Percentiles rank a stretch among this genome's conserved stretches.
phyloP scores from a whole-genome alignment of 2,113 vertebrate species.

The Polyodon spathula region DNA sequence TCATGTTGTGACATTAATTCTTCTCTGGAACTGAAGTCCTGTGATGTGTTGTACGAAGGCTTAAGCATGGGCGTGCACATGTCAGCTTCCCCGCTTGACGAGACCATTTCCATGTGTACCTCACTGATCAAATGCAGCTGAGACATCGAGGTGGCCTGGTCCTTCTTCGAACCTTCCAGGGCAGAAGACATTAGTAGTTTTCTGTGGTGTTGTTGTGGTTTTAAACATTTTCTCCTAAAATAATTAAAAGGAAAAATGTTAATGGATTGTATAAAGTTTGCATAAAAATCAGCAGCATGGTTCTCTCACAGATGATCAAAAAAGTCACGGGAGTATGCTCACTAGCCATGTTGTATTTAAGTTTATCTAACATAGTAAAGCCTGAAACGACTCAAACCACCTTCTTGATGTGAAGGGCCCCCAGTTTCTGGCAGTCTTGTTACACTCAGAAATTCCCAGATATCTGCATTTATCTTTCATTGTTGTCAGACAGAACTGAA shows the following conservation, averaged over 20 bases:
- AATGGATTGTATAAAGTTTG: too few relatives aligned
- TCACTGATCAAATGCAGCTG: conserved; percentile 84
- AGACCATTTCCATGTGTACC: conserved; percentile 76
- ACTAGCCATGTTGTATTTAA: too few relatives aligned
- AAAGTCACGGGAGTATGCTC: too few relatives aligned
- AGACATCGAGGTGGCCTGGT: conserved; percentile 96
- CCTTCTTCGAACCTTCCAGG: conserved; percentile 76
- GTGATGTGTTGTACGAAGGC: conserved; percentile 69
- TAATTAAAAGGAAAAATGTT: conserved; percentile 23
- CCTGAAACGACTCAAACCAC: too few relatives aligned
- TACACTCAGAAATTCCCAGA: too few relatives aligned
- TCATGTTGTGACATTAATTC: conserved; percentile 66
- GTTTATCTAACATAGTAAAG: too few relatives aligned
- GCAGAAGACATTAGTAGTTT: conserved; percentile 72
- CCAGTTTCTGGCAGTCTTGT: too few relatives aligned
- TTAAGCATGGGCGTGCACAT: conserved; percentile 90
- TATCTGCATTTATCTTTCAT: too few relatives aligned
- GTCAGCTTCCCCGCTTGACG: conserved; percentile 72
- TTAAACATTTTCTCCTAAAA: conserved; percentile 81
- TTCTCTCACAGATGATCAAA: too few relatives aligned
- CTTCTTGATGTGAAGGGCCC: too few relatives aligned
- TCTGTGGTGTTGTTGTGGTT: conserved; percentile 75
- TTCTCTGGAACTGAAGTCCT: conserved; percentile 67
- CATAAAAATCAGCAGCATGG: too few relatives aligned
- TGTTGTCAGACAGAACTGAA: too few relatives aligned